These are phyloP conservation scores for Eudyptes chrysolophus DNA, from an alignment of 2,113 vertebrate species.

Conservation along the genomic window DNA sequence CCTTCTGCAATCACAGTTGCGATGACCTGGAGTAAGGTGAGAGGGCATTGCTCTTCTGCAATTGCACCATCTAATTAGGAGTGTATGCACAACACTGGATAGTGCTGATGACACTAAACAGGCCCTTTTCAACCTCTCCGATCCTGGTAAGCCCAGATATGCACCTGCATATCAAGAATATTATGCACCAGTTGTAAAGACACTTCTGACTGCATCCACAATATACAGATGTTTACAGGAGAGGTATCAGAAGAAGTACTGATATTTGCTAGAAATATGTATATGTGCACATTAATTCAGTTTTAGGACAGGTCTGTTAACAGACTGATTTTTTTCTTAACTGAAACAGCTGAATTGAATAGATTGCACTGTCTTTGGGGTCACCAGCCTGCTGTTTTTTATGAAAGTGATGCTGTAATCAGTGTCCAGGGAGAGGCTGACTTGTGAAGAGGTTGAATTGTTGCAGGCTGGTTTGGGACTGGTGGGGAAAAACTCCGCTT, in stretches of 20 bases:
- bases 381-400: neutral
- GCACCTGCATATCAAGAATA: neutral
- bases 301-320: neutral
- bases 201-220: neutral
- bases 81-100: neutral
- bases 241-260: neutral
- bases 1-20: neutral
- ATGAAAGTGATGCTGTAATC: neutral
- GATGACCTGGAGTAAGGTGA: neutral
- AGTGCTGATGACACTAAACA: neutral
- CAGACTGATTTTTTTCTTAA: neutral
- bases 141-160: neutral
- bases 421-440: neutral
- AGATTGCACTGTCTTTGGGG: neutral
- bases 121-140: neutral
- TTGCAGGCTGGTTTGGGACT: neutral
- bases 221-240: neutral
- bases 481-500: neutral
- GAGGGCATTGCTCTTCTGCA: neutral
- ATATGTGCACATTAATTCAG: neutral
- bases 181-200: neutral
- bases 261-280: neutral
- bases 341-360: neutral
- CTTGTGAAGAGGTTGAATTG: neutral
- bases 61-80: neutral